These are phyloP conservation scores for Alviniconcha strummeri DNA, from an alignment of 2,888 invertebrate genomes.

Conservation along the genomic window DNA sequence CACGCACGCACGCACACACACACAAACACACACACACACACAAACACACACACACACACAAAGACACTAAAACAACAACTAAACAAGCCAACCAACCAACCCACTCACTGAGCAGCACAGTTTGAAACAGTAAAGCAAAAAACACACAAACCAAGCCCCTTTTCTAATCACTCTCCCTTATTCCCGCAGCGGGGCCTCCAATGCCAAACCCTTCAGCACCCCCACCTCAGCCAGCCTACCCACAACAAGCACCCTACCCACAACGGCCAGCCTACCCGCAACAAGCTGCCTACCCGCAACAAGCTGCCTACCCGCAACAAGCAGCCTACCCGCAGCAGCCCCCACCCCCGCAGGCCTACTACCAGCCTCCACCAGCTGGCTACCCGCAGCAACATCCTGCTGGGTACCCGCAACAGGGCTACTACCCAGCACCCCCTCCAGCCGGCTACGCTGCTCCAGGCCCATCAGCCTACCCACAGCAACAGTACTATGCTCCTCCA, in stretches of 20 bases:
- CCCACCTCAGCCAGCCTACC: slow-evolving; percentile 40
- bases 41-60: too few relatives aligned
- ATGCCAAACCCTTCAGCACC: slow-evolving; percentile 41
- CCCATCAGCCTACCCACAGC: slow-evolving; percentile 17
- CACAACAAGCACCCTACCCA: slow-evolving; percentile 39
- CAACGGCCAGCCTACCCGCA: slow-evolving; percentile 46
- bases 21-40: too few relatives aligned
- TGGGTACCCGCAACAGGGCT: slow-evolving; percentile 39
- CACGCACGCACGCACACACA: too few relatives aligned
- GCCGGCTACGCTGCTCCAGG: not conserved
- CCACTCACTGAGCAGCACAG: too few relatives aligned
- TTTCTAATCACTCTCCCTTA: too few relatives aligned
- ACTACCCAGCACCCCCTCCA: not conserved
- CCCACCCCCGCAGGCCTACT: slow-evolving; percentile 41
- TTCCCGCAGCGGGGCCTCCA: slow-evolving; percentile 32
- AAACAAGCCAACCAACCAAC: too few relatives aligned
- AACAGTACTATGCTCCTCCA: slow-evolving; percentile 25
- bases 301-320: slow-evolving; percentile 39
- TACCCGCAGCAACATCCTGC: slow-evolving; percentile 42
- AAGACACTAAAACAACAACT: too few relatives aligned
- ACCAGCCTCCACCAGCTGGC: slow-evolving; percentile 41
- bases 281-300: slow-evolving; percentile 39
- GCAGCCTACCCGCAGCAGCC: slow-evolving; percentile 41
- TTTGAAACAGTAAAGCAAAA: too few relatives aligned
- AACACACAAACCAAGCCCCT: too few relatives aligned